A percentile compares a stretch with the other conserved stretches of the same genome.
phyloP scores from a whole-genome alignment of 1,140 invertebrate genomes.

The Thaumetopoea pityocampa region DNA sequence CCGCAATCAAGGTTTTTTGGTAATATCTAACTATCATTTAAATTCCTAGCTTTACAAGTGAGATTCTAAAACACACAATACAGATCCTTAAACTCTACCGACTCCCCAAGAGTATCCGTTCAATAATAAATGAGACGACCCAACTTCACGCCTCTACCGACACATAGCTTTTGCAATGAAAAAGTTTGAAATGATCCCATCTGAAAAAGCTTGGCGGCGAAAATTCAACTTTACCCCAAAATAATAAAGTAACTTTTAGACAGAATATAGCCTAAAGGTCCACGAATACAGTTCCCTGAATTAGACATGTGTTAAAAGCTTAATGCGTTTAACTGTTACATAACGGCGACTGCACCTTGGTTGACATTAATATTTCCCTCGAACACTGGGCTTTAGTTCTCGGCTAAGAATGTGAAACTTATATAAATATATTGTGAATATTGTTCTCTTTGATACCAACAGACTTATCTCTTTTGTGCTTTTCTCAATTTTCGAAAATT shows the following conservation, averaged over 20 bases:
- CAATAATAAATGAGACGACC: slow-evolving; percentile 69
- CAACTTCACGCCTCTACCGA: slow-evolving; percentile 57
- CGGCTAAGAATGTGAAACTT: no score
- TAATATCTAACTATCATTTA: no score
- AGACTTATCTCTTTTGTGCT: no score
- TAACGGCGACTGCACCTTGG: slow-evolving; percentile 18
- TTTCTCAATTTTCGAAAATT: no score
- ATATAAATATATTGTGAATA: no score
- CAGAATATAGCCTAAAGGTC: slow-evolving; percentile 27
- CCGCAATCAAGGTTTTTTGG: no score
- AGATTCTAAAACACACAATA: slow-evolving; percentile 2
- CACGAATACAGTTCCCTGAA: slow-evolving; percentile 37
- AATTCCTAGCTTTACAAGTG: no score
- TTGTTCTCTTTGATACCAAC: no score
- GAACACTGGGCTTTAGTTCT: neutral
- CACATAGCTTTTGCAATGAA: slow-evolving; percentile 51
- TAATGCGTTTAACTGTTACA: slow-evolving; percentile 57
- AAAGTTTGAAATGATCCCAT: slow-evolving; percentile 50
- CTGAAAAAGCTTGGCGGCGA: slow-evolving; percentile 14
- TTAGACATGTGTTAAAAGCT: slow-evolving; percentile 70
- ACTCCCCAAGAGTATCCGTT: slow-evolving; percentile 42
- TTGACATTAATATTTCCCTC: slow-evolving; percentile 15
- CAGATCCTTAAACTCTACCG: slow-evolving; percentile 15
- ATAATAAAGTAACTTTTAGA: no score
- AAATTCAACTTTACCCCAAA: slow-evolving; percentile 36